A percentile compares a stretch with the other conserved stretches of the same genome.
Conservation (phyloP, 2,797 vertebrate species). For the Rhinatrema bivittatum region DNA sequence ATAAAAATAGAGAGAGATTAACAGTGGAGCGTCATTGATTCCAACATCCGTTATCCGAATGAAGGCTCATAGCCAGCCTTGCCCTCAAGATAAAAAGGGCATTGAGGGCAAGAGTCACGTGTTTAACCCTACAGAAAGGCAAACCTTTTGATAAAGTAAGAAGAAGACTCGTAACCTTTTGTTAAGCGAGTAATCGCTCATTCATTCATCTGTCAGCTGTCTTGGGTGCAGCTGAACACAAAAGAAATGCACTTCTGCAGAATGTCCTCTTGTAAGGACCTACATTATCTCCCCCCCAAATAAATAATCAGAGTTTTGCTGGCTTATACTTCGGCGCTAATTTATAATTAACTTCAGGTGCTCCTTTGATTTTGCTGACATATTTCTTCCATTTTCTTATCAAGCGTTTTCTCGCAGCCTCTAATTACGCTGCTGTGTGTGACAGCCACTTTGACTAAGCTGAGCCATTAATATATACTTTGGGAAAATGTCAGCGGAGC, state of each 20-base stretch:
- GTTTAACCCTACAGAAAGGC: constrained; percentile 1
- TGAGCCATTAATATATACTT: constrained; percentile 20
- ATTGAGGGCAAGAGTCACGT: neutral
- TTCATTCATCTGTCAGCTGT: neutral
- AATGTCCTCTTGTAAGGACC: constrained; percentile 6
- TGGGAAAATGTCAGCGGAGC: constrained; percentile 13
- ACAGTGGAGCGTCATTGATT: constrained; percentile 3
- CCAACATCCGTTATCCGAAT: neutral
- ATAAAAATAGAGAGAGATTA: neutral
- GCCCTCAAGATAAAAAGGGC: neutral
- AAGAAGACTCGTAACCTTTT: neutral
- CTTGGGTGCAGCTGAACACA: constrained; percentile 3
- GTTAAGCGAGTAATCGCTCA: neutral
- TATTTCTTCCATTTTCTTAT: constrained; percentile 28
- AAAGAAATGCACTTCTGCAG: neutral
- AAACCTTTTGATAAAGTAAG: constrained; percentile 3
- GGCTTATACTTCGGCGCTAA: constrained; percentile 20
- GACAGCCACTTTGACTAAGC: constrained; percentile 19
- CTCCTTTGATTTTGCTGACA: constrained; percentile 36
- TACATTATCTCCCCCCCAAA: neutral
- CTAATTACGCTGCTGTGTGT: constrained; percentile 31
- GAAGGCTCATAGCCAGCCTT: constrained; percentile 2
- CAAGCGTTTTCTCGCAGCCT: constrained; percentile 18
- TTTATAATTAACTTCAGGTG: constrained; percentile 41
- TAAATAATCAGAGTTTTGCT: constrained; percentile 22